A percentile compares a stretch with the other conserved stretches of the same genome.
Conservation (phyloP, 2,888 invertebrate genomes). For the Papilio elwesi region DNA sequence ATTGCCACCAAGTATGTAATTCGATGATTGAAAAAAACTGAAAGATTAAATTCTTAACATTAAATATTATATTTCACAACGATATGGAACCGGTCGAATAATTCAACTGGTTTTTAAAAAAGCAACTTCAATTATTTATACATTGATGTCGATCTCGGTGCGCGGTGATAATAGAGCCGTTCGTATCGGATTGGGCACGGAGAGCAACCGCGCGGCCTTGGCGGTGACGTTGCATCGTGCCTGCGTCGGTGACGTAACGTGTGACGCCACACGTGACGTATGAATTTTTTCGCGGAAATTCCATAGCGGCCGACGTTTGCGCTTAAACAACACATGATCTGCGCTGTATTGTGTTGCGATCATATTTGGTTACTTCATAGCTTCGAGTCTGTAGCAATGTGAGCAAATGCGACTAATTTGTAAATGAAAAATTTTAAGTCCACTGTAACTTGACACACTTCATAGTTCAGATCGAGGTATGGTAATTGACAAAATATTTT, state of each 20-base stretch:
- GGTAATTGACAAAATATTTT: not conserved
- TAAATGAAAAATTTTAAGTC: not conserved
- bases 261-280: slow-evolving; percentile 63
- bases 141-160: slow-evolving; percentile 1
- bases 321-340: slow-evolving; percentile 43
- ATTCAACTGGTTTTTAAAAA: slow-evolving; percentile 9
- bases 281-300: slow-evolving; percentile 80
- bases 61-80: slow-evolving; percentile 3
- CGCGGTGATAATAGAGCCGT: slow-evolving; percentile 42
- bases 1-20: not conserved
- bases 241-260: slow-evolving; percentile 57
- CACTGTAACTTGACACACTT: too few species aligned
- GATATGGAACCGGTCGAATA: slow-evolving; percentile 8
- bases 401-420: not conserved
- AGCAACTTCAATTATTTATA: slow-evolving; percentile 7
- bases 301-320: slow-evolving; percentile 71
- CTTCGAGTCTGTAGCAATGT: not conserved
- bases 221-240: slow-evolving; percentile 66
- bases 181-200: slow-evolving; percentile 50
- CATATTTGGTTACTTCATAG: slow-evolving; percentile 4
- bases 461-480: not conserved
- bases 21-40: not conserved
- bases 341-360: not conserved
- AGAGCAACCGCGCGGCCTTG: slow-evolving; percentile 63
- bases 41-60: slow-evolving; percentile 4